Base-by-base conservation (phyloP, 2,113 vertebrate genomes). In the Geothlypis trichas region DNA sequence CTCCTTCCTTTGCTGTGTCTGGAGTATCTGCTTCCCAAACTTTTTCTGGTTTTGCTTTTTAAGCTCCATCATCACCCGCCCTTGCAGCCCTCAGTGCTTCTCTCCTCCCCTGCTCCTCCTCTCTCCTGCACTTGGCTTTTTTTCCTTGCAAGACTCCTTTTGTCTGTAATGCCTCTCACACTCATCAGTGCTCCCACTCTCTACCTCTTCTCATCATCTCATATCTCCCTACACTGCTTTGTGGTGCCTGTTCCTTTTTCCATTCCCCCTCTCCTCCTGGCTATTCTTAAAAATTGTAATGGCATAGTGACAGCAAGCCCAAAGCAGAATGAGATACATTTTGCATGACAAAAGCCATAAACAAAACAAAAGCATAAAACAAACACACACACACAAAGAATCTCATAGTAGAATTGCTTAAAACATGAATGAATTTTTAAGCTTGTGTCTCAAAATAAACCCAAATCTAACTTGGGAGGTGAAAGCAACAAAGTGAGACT, bases 211-310 rank as follows among this genome's bases (percentile, higher is more conserved):
- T 77, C 76, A 26, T 66, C 59, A 81, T 78, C 42, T 80, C 54
- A 2, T 12, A 3, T 59, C 76, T 84, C 21, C 52, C 33, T 33
- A 15, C 14, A 16, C 33, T 28, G 35, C 52, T 92, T 21, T 66
- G 31, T 58, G 63, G 54, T 86, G 72, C 59, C 67, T 85, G 23
- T 18, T 90, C 41, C 72, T 44, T 59, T 57, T 42, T 9, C 47
- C 11, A 62, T 19, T 5, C 7, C 6, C 8, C 1, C 2, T 4
- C 35, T 13, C 18, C n/a, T 87, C 57, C 91, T 87, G 73, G 47
- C 59, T 95, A 44, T 67, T 84, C 90, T 86, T 94, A 65, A 82
- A 72, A 92, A 65, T 78, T n/a, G 44, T 30, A 84, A 87, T 35
- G 69, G 41, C 57, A 78, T 4, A 54, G 47, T 27, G 89, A 87